These are phyloP conservation scores for Zeuzera pyrina DNA, from an alignment of 2,888 invertebrate species.

Conservation along the genomic window DNA sequence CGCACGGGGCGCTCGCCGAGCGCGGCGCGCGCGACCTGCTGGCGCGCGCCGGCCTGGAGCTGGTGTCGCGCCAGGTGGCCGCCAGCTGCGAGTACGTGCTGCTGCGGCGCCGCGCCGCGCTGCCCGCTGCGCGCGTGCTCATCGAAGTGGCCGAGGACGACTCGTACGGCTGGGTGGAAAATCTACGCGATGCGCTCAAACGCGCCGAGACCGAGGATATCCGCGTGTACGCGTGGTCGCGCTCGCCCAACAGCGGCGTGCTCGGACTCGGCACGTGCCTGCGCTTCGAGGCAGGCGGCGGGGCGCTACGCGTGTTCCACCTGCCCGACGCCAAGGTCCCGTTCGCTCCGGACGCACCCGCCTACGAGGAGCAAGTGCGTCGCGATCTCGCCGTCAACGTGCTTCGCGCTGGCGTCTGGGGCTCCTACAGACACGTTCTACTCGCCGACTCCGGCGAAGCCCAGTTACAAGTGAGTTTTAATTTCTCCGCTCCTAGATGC, in stretches of 20 bases:
- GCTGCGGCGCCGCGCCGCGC: conserved; percentile 68
- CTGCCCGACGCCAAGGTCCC: conserved; percentile 76
- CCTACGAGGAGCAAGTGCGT: conserved; percentile 76
- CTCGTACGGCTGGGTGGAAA: conserved; percentile 84
- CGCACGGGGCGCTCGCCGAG: conserved; percentile 50
- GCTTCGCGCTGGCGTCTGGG: conserved; percentile 86
- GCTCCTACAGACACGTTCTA: conserved; percentile 86
- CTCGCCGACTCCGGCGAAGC: conserved; percentile 63
- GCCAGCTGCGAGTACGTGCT: conserved; percentile 78
- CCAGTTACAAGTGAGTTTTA: conserved; percentile 60
- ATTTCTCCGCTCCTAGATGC: no score
- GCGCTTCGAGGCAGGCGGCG: conserved; percentile 88
- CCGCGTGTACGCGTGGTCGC: conserved; percentile 79
- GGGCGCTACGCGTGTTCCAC: conserved; percentile 80
- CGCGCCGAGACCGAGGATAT: conserved; percentile 73
- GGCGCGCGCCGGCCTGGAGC: conserved; percentile 40
- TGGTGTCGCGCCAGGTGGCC: conserved; percentile 66
- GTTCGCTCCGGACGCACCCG: conserved; percentile 71
- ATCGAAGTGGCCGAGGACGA: conserved; percentile 79
- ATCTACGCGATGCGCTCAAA: conserved; percentile 82
- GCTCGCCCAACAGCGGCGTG: conserved; percentile 81
- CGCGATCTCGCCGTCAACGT: conserved; percentile 92
- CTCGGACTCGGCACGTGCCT: conserved; percentile 94
- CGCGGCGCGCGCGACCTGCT: conserved; percentile 44
- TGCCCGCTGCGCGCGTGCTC: conserved; percentile 54